Percentiles rank a stretch among this genome's conserved stretches.
Evolutionary conservation across 1,140 invertebrate genomes (phyloP).

Genomic region (Anastrepha ludens): DNA sequence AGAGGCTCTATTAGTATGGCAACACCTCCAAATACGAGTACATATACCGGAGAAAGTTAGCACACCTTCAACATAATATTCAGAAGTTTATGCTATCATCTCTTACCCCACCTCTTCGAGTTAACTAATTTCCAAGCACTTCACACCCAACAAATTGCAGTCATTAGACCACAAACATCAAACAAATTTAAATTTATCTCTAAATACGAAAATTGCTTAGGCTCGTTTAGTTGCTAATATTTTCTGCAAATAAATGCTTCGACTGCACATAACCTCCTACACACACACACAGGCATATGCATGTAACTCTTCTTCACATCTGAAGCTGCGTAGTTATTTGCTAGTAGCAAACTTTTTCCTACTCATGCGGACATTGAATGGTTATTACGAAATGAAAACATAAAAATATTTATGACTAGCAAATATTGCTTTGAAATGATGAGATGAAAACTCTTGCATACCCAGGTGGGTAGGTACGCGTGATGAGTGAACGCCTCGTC

Average conservation of each 20-base stretch:
- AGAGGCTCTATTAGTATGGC: no score
- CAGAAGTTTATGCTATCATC: no score
- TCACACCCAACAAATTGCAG: no score
- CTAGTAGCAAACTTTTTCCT: background rate
- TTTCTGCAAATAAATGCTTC: background rate
- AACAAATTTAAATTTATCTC: no score
- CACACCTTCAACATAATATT: no score
- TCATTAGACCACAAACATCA: no score
- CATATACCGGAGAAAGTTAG: no score
- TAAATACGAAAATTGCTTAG: no score
- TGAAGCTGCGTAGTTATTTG: background rate
- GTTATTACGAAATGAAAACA: background rate
- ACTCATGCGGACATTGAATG: background rate
- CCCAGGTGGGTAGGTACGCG: background rate
- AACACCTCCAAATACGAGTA: no score
- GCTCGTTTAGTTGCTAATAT: background rate
- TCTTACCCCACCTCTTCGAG: no score
- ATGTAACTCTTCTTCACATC: background rate
- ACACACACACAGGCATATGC: background rate
- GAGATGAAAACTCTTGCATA: background rate
- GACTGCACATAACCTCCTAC: background rate
- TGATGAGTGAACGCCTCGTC: background rate
- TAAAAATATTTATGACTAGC: constrained; percentile 4
- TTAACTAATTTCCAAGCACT: no score
- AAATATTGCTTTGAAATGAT: background rate